Conservation (phyloP, 23 tunicate species). For the Trididemnum nubilum region DNA sequence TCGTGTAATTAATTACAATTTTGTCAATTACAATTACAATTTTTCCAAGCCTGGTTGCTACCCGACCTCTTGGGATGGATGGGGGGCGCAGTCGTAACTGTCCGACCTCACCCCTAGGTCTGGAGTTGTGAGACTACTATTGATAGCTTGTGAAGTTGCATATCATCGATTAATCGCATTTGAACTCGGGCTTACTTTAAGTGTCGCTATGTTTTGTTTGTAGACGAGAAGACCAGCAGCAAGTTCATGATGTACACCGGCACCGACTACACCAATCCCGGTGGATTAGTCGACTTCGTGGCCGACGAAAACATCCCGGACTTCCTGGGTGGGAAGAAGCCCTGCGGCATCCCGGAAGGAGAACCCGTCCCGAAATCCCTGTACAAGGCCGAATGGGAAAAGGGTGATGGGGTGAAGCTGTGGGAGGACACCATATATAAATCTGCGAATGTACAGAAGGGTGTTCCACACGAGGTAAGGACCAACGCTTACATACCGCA, state of each 20-base stretch:
- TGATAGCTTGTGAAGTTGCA: too few relatives aligned
- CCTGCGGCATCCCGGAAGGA: conserved; percentile 66
- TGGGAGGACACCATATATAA: conserved; percentile 81
- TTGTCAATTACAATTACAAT: too few relatives aligned
- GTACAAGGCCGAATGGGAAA: conserved; percentile 84
- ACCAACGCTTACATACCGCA: too few relatives aligned
- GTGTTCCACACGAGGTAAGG: conserved; percentile 80
- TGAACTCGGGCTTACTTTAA: too few relatives aligned
- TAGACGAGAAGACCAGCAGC: conserved; percentile 44
- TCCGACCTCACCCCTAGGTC: too few relatives aligned
- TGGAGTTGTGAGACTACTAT: too few relatives aligned
- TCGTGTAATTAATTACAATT: too few relatives aligned
- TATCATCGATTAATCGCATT: too few relatives aligned
- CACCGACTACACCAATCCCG: conserved; percentile 74
- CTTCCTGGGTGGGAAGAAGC: conserved; percentile 73
- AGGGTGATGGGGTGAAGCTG: conserved; percentile 51
- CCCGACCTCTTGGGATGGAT: too few relatives aligned
- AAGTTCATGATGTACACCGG: conserved; percentile 99
- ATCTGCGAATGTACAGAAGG: conserved; percentile 66
- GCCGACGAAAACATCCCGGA: conserved; percentile 78
- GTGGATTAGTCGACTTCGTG: conserved; percentile 89
- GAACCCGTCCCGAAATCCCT: conserved; percentile 87
- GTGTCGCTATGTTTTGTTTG: too few relatives aligned
- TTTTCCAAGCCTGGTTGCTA: too few relatives aligned
- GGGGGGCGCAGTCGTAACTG: too few relatives aligned